Base-by-base conservation (phyloP, 2,888 invertebrate species). In the Apamea epomidion region DNA sequence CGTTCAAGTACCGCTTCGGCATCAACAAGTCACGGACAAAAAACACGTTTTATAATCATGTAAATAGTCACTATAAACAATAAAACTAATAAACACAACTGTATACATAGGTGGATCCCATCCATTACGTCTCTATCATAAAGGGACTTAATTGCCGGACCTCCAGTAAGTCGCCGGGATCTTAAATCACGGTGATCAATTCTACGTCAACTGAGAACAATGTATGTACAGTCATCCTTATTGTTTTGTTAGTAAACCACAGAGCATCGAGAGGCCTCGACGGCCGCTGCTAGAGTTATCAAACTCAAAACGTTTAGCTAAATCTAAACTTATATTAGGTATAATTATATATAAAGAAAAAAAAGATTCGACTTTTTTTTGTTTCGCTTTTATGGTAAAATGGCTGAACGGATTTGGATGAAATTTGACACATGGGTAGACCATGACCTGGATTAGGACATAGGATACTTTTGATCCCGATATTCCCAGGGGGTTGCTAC, bases 111-210 rank as follows among this genome's bases (percentile, higher is more conserved):
- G 67, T 60, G 77, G 73, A 65, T 84, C 69, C 71, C 71, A 83
- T 88, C 83, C 81, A 88, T 84, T 76, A 82, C 74, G 37, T 58
- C 51, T 82, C 58, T 78, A 87, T 88, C 79, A 75, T 78, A 83
- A 85, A 83, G 83, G 65, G 48, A 68, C 69, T 88, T 87, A 88
- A 86, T 89, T 85, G 85, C 80, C 64, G 68, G 88, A 89, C 89
- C 88, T 82, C 84, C 87, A 71, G 74, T 72, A 48, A 74, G 80
- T 68, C 64, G 65, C 60, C 37, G 76, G 60, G 77, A 82, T 84
- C 83, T 86, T 88, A 83, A 89, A 91, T 88, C 85, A 84, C 65
- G 62, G 76, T 87, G 82, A 89, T 89, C 89, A 86, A 90, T 89
- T 83, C 58, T 78, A 80, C 77, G 80, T 87, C 88, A 76, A 86